phyloP scores from a whole-genome alignment of 2,888 invertebrate species.

The Tinea semifulvella region DNA sequence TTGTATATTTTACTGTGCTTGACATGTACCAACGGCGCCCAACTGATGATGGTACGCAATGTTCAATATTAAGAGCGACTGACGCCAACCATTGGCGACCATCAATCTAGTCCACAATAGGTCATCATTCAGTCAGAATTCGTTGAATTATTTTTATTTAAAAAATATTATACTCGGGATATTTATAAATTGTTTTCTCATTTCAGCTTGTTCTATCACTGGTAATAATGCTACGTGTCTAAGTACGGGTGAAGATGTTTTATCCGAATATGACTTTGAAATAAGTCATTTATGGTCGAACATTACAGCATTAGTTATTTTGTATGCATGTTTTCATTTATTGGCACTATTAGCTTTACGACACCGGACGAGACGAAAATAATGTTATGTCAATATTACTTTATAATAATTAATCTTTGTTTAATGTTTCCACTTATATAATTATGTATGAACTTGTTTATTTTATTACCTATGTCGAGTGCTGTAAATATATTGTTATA shows the following conservation, averaged over 20 bases:
- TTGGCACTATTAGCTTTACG: constrained; percentile 75
- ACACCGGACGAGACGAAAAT: constrained; percentile 68
- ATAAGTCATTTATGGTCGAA: constrained; percentile 70
- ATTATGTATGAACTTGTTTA: background rate
- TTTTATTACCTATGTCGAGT: background rate
- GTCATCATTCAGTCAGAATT: no score
- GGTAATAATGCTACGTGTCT: constrained; percentile 73
- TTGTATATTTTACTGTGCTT: no score
- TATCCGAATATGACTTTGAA: constrained; percentile 77
- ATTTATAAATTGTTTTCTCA: no score
- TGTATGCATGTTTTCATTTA: constrained; percentile 75
- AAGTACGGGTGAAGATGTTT: constrained; percentile 74
- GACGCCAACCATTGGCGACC: no score
- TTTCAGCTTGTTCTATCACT: constrained; percentile 59
- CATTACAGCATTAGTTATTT: constrained; percentile 69
- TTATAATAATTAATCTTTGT: background rate
- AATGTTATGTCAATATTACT: constrained; percentile 19
- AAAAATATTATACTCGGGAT: no score
- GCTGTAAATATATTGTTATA: constrained; percentile 9
- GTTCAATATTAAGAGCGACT: no score
- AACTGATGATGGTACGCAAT: no score
- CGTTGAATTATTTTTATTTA: no score
- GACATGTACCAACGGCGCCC: no score
- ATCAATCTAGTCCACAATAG: no score
- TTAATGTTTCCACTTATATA: background rate